Evolutionary conservation across 2,888 invertebrate species (phyloP).

Genomic region (Xanthia togata): DNA sequence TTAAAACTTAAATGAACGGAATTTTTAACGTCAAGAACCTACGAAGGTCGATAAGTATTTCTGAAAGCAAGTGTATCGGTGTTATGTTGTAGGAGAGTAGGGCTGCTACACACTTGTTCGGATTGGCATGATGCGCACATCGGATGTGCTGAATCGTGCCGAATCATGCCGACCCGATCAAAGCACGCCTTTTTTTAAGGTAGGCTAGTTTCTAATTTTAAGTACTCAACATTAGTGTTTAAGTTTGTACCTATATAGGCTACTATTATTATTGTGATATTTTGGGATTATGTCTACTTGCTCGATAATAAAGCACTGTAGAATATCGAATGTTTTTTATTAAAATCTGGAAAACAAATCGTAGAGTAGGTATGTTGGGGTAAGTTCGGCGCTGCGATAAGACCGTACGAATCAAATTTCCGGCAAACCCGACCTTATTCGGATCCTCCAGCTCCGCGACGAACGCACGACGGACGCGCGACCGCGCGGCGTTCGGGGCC

Average conservation of each 20-base stretch:
- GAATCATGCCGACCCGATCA: background rate
- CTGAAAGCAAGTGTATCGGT: conserved; percentile 31
- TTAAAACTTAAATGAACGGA: background rate
- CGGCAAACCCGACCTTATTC: background rate
- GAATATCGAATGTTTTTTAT: conserved; percentile 30
- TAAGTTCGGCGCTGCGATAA: background rate
- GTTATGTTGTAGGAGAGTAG: background rate
- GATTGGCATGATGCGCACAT: background rate
- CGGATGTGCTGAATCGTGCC: background rate
- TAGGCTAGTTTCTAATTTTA: conserved; percentile 16
- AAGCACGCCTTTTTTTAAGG: conserved; percentile 2
- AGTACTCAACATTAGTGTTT: conserved; percentile 18
- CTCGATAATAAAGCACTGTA: conserved; percentile 35
- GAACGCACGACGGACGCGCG: too few species aligned
- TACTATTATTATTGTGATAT: conserved; percentile 44
- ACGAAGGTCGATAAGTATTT: conserved; percentile 7
- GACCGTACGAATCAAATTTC: background rate
- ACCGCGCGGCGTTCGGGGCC: background rate
- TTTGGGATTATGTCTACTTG: conserved; percentile 39
- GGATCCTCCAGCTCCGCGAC: background rate
- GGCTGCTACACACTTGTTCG: background rate
- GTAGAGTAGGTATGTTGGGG: background rate
- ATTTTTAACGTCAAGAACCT: background rate
- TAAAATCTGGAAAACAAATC: background rate
- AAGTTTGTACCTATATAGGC: conserved; percentile 9